phyloP scores from a whole-genome alignment of 2,797 vertebrate genomes.

The Etheostoma nigrum region DNA sequence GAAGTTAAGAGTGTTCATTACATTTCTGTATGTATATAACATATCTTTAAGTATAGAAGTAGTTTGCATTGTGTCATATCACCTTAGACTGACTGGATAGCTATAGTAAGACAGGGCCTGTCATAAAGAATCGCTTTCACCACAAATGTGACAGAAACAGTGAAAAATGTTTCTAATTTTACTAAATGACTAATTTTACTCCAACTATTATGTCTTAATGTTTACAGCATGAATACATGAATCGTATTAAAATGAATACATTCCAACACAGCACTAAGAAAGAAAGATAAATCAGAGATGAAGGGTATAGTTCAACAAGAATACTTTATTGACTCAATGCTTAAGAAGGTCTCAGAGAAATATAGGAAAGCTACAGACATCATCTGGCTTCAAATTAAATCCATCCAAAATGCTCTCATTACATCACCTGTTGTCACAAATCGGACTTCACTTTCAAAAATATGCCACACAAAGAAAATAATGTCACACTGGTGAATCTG shows the following conservation, averaged over 20 bases:
- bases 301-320: conserved; percentile 18
- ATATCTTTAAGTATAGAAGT: no score
- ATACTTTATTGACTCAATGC: conserved; percentile 53
- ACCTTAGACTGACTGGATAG: no score
- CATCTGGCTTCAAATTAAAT: conserved; percentile 24
- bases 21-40: no score
- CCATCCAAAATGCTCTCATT: conserved; percentile 11
- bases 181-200: no score
- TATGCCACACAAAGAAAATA: neutral
- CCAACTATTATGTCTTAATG: neutral
- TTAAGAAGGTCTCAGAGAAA: conserved; percentile 2
- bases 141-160: no score
- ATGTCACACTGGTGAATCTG: conserved; percentile 12
- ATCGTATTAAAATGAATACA: neutral
- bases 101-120: no score
- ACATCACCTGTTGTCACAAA: neutral
- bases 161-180: no score
- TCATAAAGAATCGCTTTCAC: no score
- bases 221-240: neutral
- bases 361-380: conserved; percentile 11
- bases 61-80: no score
- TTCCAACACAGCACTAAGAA: neutral
- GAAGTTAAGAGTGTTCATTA: no score
- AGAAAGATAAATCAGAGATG: neutral
- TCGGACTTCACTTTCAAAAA: conserved; percentile 9